These are phyloP conservation scores for Drosophila carrolli DNA, from an alignment of 1,140 invertebrate genomes.

Conservation along the genomic window DNA sequence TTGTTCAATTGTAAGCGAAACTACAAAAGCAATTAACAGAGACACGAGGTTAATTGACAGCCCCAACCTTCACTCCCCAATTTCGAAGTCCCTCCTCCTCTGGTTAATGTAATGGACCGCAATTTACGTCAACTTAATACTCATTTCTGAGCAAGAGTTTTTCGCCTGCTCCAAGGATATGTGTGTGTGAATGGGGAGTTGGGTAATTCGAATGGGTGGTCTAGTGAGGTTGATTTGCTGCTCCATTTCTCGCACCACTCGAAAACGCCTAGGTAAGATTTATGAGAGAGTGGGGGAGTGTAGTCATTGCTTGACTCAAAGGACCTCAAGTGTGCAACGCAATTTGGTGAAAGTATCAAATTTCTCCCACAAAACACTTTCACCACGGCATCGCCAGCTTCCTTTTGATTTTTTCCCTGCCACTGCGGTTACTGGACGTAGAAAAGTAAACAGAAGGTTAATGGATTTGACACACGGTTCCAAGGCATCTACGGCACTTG, in stretches of 20 bases:
- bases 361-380: constrained; percentile 62
- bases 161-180: constrained; percentile 12
- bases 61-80: neutral
- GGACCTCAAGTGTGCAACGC: constrained; percentile 79
- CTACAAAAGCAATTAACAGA: constrained; percentile 67
- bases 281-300: constrained; percentile 47
- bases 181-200: constrained; percentile 1
- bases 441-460: constrained; percentile 85
- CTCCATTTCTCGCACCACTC: constrained; percentile 57
- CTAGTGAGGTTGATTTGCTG: constrained; percentile 58
- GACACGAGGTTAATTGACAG: constrained; percentile 67
- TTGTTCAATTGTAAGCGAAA: constrained; percentile 27
- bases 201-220: constrained; percentile 26
- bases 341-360: constrained; percentile 83
- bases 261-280: constrained; percentile 69
- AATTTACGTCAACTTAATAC: constrained; percentile 84
- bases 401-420: constrained; percentile 53
- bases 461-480: constrained; percentile 84
- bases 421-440: constrained; percentile 59
- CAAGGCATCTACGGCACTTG: constrained; percentile 64
- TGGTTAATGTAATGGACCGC: constrained; percentile 83
- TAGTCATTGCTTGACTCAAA: constrained; percentile 39
- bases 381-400: constrained; percentile 16
- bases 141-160: constrained; percentile 53
- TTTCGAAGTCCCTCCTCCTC: constrained; percentile 10